Conservation (phyloP, 2,113 vertebrate genomes). For the Tyto alba region DNA sequence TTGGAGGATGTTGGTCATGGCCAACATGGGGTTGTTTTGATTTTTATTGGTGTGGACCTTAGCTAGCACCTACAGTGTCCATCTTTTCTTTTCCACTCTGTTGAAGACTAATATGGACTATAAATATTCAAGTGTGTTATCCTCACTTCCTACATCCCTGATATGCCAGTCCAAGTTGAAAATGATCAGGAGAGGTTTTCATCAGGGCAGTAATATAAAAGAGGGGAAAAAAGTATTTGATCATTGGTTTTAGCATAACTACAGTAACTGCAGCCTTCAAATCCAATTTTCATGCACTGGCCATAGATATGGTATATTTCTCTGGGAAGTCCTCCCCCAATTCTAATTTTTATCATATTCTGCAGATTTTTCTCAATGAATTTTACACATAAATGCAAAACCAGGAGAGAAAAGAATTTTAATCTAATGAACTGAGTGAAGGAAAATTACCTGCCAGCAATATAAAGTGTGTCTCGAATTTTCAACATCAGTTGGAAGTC, state of each 20-base stretch:
- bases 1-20: background rate
- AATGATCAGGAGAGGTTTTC: constrained; percentile 32
- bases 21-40: background rate
- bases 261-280: constrained; percentile 57
- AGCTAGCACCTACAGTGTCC: background rate
- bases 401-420: constrained; percentile 76
- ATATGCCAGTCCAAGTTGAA: constrained; percentile 47
- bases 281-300: constrained; percentile 54
- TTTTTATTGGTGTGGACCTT: background rate
- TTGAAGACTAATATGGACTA: background rate
- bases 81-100: background rate
- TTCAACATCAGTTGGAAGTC: constrained; percentile 99
- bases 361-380: constrained; percentile 70
- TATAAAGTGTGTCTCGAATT: constrained; percentile 99
- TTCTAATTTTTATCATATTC: constrained; percentile 71
- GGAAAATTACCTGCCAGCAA: constrained; percentile 95
- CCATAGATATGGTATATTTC: constrained; percentile 28
- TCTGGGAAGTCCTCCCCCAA: background rate
- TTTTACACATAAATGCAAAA: constrained; percentile 71
- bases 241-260: constrained; percentile 51
- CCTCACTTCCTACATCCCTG: constrained; percentile 26
- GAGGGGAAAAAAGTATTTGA: constrained; percentile 35
- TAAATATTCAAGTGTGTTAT: constrained; percentile 18
- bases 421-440: constrained; percentile 85
- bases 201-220: constrained; percentile 36